These are phyloP conservation scores for Turritopsis dohrnii DNA, from an alignment of 30 jellyfish, hydroid and myxozoan species.

Conservation along the genomic window DNA sequence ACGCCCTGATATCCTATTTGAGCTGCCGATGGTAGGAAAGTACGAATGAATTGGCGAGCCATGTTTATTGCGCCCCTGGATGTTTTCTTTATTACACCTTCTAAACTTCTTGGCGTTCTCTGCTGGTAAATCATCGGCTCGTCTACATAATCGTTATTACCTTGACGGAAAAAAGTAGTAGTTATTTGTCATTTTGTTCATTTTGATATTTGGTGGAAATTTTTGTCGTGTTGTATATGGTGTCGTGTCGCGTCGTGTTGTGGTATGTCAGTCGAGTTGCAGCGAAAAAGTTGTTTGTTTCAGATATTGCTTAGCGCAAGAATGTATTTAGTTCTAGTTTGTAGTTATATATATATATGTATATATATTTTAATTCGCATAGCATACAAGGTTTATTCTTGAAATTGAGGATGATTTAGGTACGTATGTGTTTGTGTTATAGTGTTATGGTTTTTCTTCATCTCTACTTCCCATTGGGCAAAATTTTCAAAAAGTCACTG, in stretches of 20 bases:
- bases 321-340: too few relatives aligned
- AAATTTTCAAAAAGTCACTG: too few relatives aligned
- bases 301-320: too few relatives aligned
- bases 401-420: too few relatives aligned
- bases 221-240: neutral
- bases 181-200: neutral
- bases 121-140: neutral
- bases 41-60: conserved; percentile 4
- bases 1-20: conserved; percentile 28
- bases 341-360: too few relatives aligned
- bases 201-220: neutral
- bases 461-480: too few relatives aligned
- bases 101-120: conserved; percentile 24
- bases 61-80: conserved; percentile 18
- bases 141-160: neutral
- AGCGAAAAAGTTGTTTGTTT: neutral
- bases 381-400: too few relatives aligned
- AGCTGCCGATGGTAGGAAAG: conserved; percentile 32
- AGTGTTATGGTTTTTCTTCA: too few relatives aligned
- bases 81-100: conserved; percentile 27
- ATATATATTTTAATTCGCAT: too few relatives aligned
- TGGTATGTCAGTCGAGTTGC: neutral
- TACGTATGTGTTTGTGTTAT: too few relatives aligned
- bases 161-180: neutral
- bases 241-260: neutral